Conservation (phyloP, 1,140 invertebrate genomes). For the Euglossa dilemma region DNA sequence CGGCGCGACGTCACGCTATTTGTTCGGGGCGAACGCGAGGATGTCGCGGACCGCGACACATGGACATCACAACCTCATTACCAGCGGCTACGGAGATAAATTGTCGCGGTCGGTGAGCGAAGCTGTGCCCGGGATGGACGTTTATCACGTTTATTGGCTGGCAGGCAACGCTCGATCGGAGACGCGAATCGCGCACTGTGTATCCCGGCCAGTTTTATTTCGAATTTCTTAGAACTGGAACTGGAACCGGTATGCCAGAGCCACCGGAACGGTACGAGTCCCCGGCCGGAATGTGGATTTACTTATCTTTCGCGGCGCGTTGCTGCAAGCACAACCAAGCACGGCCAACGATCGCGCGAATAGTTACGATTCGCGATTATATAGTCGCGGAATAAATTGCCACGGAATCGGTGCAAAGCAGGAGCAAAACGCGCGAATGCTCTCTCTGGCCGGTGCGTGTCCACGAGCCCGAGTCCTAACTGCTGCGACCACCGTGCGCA, state of each 20-base stretch:
- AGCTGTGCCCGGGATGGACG: background rate
- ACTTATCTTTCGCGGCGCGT: constrained; percentile 29
- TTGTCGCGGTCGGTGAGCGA: background rate
- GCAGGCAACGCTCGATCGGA: background rate
- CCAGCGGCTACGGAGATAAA: constrained; percentile 16
- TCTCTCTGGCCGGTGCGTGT: too few relatives aligned
- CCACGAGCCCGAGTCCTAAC: background rate
- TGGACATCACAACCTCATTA: constrained; percentile 34
- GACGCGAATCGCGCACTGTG: constrained; percentile 1
- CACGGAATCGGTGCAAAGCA: constrained; percentile 5
- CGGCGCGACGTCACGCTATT: background rate
- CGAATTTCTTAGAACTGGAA: constrained; percentile 27
- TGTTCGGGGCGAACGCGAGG: constrained; percentile 1
- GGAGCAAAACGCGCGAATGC: background rate
- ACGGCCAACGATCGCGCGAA: constrained; percentile 5
- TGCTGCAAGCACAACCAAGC: background rate
- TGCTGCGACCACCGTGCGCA: background rate
- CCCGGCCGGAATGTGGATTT: constrained; percentile 40
- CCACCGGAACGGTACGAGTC: constrained; percentile 11
- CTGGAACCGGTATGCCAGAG: constrained; percentile 31
- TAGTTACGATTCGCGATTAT: constrained; percentile 35
- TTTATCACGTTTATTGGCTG: constrained; percentile 31
- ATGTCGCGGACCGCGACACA: constrained; percentile 9
- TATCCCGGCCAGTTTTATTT: constrained; percentile 31
- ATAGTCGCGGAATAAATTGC: constrained; percentile 12